A percentile compares a stretch with the other conserved stretches of the same genome.
Conservation (phyloP, 2,113 vertebrate genomes). For the Motacilla tschutschensis region DNA sequence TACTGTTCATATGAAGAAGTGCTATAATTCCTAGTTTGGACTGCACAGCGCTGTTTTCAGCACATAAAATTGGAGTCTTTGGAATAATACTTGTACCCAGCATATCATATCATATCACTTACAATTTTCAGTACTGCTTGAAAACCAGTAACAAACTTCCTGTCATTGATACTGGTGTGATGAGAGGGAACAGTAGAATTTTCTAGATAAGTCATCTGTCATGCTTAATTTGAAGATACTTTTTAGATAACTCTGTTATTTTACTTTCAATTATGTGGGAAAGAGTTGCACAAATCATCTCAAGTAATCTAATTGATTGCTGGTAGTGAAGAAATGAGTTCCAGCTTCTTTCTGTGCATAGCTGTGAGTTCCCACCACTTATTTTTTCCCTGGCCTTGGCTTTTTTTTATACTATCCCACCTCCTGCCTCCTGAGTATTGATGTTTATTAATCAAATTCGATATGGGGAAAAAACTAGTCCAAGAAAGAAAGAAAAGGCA, state of each 20-base stretch:
- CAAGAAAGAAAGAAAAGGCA: background rate
- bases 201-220: background rate
- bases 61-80: background rate
- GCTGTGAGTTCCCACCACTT: background rate
- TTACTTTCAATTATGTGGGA: background rate
- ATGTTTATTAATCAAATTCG: background rate
- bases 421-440: rapidly evolving
- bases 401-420: background rate
- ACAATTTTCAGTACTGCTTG: background rate
- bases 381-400: background rate
- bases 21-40: background rate
- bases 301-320: background rate
- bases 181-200: background rate
- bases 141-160: background rate
- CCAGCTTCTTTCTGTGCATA: background rate
- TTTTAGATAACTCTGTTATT: background rate
- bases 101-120: background rate
- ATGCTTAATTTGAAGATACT: background rate
- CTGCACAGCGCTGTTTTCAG: background rate
- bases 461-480: background rate
- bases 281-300: background rate
- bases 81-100: background rate
- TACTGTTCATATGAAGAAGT: background rate
- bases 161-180: background rate
- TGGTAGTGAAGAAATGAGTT: background rate